Base-by-base conservation (phyloP, 2,797 vertebrate species). In the Miichthys miiuy region DNA sequence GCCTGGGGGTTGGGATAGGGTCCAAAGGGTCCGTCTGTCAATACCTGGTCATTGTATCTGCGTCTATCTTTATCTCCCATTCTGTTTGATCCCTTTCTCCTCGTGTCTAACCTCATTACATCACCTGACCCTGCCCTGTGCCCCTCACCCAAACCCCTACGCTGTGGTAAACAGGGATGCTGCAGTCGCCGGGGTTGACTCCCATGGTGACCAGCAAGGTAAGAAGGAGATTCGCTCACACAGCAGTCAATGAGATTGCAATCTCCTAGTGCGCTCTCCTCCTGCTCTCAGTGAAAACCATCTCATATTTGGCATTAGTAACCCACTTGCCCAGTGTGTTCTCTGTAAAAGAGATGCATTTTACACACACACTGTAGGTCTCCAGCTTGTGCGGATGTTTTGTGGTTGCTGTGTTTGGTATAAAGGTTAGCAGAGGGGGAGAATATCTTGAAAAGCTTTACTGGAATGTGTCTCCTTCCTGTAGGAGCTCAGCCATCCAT, bases 41-140 rank as follows among this genome's bases (percentile, higher is more conserved):
- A 95, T 94, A 94, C 89, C 89, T 80, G 91, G 85, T 88, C 92
- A 94, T 93, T 93, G 93, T 93, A 72, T 92, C 90, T 72, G 85
- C 79, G 87, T 93, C 86, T 81, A 77, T 94, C 91, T 93, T 88
- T 89, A 94, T 95, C 92, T 90, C 61, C 75, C 82, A 94, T 94
- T 94, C 94, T 78, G 84, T 95, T 96, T 95, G 90, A 94, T 95
- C 84, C 89, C 54, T 54, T 78, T 89, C 72, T 84, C 61, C 60
- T 72, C 57, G 30, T 73, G 92, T 91, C 89, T 83, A 68, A 83
- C 87, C 87, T 92, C 76, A 92, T 93, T 93, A 93, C 87, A 90
- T 92, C 87, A 83, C 77, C 78, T 87, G 82, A 90, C 91, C 87
- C 80, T 73, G 70, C 71, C 87, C 82, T 68, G 50, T 79, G 83